Percentiles rank a stretch among this genome's conserved stretches.
Conservation (phyloP, 2,888 invertebrate genomes). For the Oscheius sp. region DNA sequence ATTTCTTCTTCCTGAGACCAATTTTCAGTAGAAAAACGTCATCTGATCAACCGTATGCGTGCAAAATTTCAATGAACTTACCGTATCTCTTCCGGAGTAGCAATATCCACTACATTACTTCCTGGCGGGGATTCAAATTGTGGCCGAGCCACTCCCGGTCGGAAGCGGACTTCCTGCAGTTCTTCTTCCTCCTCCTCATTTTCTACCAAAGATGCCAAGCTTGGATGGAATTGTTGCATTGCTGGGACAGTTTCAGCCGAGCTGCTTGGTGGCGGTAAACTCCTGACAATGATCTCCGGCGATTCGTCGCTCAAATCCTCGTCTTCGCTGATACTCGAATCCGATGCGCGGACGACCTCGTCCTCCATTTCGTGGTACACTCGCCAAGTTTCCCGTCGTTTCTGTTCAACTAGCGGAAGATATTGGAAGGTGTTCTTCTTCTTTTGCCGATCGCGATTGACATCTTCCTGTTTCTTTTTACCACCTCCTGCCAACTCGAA, state of each 20-base stretch:
- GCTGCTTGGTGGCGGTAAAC: slow-evolving; percentile 30
- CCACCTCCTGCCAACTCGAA: slow-evolving; percentile 82
- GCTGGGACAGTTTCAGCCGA: slow-evolving; percentile 49
- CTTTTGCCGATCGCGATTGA: slow-evolving; percentile 43
- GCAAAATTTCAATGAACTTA: slow-evolving; percentile 30
- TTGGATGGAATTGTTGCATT: slow-evolving; percentile 53
- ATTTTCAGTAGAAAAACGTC: no score
- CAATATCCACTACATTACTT: slow-evolving; percentile 56
- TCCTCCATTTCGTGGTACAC: slow-evolving; percentile 60
- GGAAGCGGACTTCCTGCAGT: slow-evolving; percentile 23
- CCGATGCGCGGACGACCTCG: slow-evolving; percentile 40
- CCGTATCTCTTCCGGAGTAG: slow-evolving; percentile 68
- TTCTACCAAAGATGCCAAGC: slow-evolving; percentile 56
- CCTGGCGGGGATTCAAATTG: slow-evolving; percentile 23
- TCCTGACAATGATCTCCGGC: slow-evolving; percentile 28
- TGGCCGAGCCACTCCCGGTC: not conserved
- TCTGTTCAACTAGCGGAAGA: slow-evolving; percentile 63
- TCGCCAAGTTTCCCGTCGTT: slow-evolving; percentile 70
- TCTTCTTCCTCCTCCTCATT: slow-evolving; percentile 42
- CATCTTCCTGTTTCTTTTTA: slow-evolving; percentile 56
- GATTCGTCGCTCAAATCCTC: slow-evolving; percentile 47
- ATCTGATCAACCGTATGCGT: not conserved
- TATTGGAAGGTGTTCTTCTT: slow-evolving; percentile 56
- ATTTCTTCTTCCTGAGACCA: no score
- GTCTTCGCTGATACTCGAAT: slow-evolving; percentile 49